Evolutionary conservation across 2,797 vertebrate species (phyloP), one percentile per base, ranked within the genome.

Genomic region (Chelonia mydas): DNA sequence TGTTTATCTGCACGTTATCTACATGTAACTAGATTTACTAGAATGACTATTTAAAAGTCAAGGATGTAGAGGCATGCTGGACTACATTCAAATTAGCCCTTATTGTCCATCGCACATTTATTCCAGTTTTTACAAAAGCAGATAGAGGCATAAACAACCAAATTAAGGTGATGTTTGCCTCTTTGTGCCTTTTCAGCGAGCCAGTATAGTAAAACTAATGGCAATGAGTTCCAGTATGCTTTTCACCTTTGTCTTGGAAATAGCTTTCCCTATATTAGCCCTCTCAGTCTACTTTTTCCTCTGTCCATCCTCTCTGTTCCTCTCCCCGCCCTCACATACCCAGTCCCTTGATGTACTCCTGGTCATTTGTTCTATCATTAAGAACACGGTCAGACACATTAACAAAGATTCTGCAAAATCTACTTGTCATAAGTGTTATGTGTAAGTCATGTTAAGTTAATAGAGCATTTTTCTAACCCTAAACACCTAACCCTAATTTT

Each of bases 401-500:
- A 74, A 57, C 54, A 61, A 83, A 83, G 41, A 78, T 65, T 65
- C 27, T 25, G 19, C 55, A 41, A 19, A 25, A 10, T 61, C 7
- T n/a, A 53, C 47, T 78, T 79, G 79, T 25, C 37, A 68, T n/a
- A 21, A 27, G 28, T 13, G 82, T 83, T 86, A 9, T 51, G 4
- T 59, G 6, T 31, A 90, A 17, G 16, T 8, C 16, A 65, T 76
- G 82, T 53, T n/a, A 57, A 72, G 54, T 41, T 90, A 81, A 37
- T 1, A 17, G 28, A 85, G 33, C 0, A 0, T 76, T 96, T 94
- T 93, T 57, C 50, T 88, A 79, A 12, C 31, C 3, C 83, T 92
- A 94, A 92, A 95, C 90, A 37, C 5, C 49, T 50, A 50, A 50
- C 11, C 49, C 49, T 50, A 87, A 31, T 89, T 96, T 83, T 84